These are phyloP conservation scores for Sarcophaga peregrina DNA, from an alignment of 1,140 invertebrate genomes.

Conservation along the genomic window DNA sequence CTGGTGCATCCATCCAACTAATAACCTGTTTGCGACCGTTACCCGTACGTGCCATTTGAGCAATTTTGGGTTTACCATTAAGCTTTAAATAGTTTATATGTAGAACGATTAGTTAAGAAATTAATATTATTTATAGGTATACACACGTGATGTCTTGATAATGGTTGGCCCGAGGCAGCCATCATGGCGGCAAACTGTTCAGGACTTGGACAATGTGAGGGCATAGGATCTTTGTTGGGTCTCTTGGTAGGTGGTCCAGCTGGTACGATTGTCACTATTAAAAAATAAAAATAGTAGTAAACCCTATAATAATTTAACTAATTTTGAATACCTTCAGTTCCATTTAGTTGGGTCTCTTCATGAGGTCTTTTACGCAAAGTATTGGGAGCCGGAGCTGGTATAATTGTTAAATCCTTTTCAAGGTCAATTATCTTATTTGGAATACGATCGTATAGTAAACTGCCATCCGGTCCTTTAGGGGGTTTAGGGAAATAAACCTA, in stretches of 20 bases:
- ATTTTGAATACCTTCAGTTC: slow-evolving; percentile 68
- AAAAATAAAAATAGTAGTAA: slow-evolving; percentile 34
- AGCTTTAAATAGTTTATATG: slow-evolving; percentile 62
- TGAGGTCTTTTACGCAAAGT: slow-evolving; percentile 79
- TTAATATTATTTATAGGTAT: neutral
- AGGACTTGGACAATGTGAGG: slow-evolving; percentile 73
- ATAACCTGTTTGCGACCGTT: slow-evolving; percentile 88
- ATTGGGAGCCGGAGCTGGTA: slow-evolving; percentile 63
- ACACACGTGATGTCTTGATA: slow-evolving; percentile 74
- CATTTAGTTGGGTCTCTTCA: slow-evolving; percentile 79
- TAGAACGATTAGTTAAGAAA: slow-evolving; percentile 9
- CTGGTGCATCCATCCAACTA: slow-evolving; percentile 97
- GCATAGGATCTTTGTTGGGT: slow-evolving; percentile 77
- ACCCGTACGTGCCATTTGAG: slow-evolving; percentile 73
- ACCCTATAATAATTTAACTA: neutral
- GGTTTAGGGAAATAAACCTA: slow-evolving; percentile 87
- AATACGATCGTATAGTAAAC: slow-evolving; percentile 84
- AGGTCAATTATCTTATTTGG: slow-evolving; percentile 79
- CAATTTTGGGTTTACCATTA: slow-evolving; percentile 80
- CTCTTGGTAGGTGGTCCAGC: slow-evolving; percentile 74
- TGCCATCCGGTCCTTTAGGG: slow-evolving; percentile 86
- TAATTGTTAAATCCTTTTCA: slow-evolving; percentile 70
- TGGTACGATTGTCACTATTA: slow-evolving; percentile 66
- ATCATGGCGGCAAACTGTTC: slow-evolving; percentile 77
- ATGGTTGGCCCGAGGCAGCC: slow-evolving; percentile 72